These are phyloP conservation scores for Brenthis daphne DNA, from an alignment of 2,888 invertebrate genomes.

Conservation along the genomic window DNA sequence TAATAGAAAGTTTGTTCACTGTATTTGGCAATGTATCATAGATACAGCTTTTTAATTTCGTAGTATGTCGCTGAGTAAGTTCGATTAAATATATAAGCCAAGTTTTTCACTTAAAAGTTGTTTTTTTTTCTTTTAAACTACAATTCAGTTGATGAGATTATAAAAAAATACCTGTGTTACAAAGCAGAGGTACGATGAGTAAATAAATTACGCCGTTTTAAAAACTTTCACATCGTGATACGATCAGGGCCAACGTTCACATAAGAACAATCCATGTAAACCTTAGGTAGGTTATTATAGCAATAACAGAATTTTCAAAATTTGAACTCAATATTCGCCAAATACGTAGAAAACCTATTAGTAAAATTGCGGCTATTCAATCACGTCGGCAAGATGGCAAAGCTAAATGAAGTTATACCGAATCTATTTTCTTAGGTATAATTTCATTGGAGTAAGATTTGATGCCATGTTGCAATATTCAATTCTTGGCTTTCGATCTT, in stretches of 20 bases:
- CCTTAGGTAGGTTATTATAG: conserved; percentile 23
- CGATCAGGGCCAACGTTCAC: conserved; percentile 39
- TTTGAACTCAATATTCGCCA: conserved; percentile 8
- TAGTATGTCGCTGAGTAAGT: no score
- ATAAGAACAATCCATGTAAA: conserved; percentile 35
- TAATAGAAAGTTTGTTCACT: conserved; percentile 2
- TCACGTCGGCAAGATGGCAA: conserved; percentile 12
- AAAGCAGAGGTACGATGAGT: conserved; percentile 26
- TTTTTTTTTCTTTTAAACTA: no score
- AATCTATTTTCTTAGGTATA: conserved; percentile 4
- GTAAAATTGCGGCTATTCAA: conserved; percentile 20
- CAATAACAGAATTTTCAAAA: conserved; percentile 24
- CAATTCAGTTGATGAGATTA: background rate
- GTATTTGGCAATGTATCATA: conserved; percentile 3
- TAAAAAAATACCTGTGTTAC: conserved; percentile 18
- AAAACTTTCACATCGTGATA: conserved; percentile 35
- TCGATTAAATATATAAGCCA: no score
- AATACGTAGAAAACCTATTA: conserved; percentile 27
- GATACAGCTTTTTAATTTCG: no score
- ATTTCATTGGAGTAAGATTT: conserved; percentile 5
- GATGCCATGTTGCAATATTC: conserved; percentile 4
- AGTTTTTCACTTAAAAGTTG: no score
- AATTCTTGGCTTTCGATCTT: no score
- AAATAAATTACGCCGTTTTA: conserved; percentile 31
- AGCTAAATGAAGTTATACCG: conserved; percentile 6